A percentile compares a stretch with the other conserved stretches of the same genome.
Evolutionary conservation across 2,888 invertebrate species (phyloP).

Genomic region (Thera britannica): DNA sequence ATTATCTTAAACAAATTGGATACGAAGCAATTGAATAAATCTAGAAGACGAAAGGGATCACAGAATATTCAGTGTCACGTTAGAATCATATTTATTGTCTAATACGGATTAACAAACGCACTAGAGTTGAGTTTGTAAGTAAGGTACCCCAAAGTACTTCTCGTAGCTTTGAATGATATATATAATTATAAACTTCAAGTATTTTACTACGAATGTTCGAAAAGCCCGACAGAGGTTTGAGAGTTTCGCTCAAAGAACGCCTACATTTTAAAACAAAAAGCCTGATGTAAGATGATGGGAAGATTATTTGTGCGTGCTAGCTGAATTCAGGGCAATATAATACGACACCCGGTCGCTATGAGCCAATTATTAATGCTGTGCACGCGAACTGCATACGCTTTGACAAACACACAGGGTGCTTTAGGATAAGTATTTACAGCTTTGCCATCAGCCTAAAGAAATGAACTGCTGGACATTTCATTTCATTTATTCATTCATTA

Average conservation of each 20-base stretch:
- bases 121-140: too few relatives aligned
- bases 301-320: conserved; percentile 26
- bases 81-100: background rate
- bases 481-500: too few relatives aligned
- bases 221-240: too few relatives aligned
- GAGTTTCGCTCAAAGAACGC: too few relatives aligned
- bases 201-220: too few relatives aligned
- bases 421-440: background rate
- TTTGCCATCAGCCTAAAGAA: too few relatives aligned
- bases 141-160: too few relatives aligned
- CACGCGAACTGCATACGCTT: conserved; percentile 30
- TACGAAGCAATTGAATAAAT: conserved; percentile 2
- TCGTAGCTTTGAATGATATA: too few relatives aligned
- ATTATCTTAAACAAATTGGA: conserved; percentile 32
- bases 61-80: background rate
- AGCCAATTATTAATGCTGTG: conserved; percentile 27
- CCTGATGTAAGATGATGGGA: background rate
- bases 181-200: too few relatives aligned
- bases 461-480: background rate
- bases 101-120: too few relatives aligned
- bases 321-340: conserved; percentile 28
- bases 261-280: too few relatives aligned
- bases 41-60: background rate
- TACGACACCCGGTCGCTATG: conserved; percentile 27
- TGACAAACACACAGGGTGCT: conserved; percentile 10